Conservation (phyloP, 2,888 invertebrate species). For the Eilema griseolum region DNA sequence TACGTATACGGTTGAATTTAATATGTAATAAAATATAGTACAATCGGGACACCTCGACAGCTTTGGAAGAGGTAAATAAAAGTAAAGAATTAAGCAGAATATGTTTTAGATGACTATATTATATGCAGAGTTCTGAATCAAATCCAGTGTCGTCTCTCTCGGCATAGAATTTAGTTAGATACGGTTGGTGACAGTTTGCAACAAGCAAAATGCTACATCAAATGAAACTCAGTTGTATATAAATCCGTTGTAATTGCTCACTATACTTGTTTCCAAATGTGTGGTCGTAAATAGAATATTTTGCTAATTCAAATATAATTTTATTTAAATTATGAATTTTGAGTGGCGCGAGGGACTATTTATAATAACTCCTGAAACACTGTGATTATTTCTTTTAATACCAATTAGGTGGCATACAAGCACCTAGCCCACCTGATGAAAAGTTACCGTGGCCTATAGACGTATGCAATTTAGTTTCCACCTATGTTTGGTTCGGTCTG, state of each 20-base stretch:
- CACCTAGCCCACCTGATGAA: too few relatives aligned
- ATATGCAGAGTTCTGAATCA: neutral
- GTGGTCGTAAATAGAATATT: neutral
- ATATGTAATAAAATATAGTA: conserved; percentile 33
- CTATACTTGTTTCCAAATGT: neutral
- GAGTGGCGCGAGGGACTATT: too few relatives aligned
- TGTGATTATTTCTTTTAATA: too few relatives aligned
- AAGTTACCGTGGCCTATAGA: too few relatives aligned
- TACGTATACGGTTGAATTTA: conserved; percentile 33
- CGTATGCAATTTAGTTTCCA: too few relatives aligned
- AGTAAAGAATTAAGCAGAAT: conserved; percentile 1
- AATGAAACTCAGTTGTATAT: neutral
- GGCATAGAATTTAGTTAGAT: neutral
- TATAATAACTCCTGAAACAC: neutral
- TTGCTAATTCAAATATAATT: too few relatives aligned
- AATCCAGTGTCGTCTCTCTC: neutral
- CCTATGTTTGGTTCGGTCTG: neutral
- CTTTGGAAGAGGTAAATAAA: neutral
- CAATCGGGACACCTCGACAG: neutral
- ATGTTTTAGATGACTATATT: conserved; percentile 4
- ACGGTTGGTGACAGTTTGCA: neutral
- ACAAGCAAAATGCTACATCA: neutral
- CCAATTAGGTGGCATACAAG: too few relatives aligned
- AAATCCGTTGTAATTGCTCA: neutral
- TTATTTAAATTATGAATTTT: too few relatives aligned